phyloP scores from a whole-genome alignment of 2,797 vertebrate genomes.

The Dendrocincla tyrannina region DNA sequence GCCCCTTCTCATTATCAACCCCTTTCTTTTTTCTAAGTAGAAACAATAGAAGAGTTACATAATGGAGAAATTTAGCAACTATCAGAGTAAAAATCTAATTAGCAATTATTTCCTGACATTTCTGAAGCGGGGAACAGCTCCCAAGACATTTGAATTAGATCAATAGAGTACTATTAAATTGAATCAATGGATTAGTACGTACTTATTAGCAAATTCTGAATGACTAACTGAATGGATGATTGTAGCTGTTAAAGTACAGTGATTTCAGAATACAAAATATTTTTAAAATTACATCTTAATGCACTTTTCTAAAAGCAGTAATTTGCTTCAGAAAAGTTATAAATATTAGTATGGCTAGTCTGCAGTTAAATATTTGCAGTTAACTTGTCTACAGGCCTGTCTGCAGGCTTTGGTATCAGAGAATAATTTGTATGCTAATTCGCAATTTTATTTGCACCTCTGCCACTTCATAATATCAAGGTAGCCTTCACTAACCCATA shows the following conservation, averaged over 20 bases:
- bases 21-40: neutral
- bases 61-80: neutral
- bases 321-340: neutral
- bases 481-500: neutral
- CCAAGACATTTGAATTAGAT: neutral
- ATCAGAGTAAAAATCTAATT: conserved; percentile 3
- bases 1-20: neutral
- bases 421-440: neutral
- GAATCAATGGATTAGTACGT: neutral
- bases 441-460: neutral
- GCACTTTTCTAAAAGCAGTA: neutral
- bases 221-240: neutral
- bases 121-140: neutral
- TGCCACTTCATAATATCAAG: neutral
- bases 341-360: neutral
- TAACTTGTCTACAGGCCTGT: neutral
- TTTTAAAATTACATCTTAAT: neutral
- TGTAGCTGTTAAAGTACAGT: neutral
- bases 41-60: neutral
- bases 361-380: neutral
- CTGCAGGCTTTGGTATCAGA: neutral
- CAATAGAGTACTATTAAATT: neutral
- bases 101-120: conserved; percentile 9
- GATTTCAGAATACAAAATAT: neutral
- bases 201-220: neutral